These are phyloP conservation scores for Oscheius onirici DNA, from an alignment of 2,888 invertebrate species.

Conservation along the genomic window DNA sequence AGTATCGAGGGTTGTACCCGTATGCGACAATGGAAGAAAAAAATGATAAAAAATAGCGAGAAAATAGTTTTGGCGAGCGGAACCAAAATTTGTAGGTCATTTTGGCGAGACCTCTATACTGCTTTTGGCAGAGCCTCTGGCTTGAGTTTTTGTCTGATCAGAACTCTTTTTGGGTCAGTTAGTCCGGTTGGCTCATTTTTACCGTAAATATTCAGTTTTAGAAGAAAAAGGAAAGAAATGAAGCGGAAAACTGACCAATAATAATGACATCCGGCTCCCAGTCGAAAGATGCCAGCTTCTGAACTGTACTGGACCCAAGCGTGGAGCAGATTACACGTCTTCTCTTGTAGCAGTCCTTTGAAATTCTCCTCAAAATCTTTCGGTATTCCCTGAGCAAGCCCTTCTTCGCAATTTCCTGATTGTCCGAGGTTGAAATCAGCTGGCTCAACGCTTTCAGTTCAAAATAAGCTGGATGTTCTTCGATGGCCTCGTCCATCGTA, in stretches of 20 bases:
- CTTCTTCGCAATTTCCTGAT: not conserved
- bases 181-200: not conserved
- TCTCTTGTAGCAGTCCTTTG: constrained; percentile 14
- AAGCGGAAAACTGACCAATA: constrained; percentile 36
- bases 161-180: not conserved
- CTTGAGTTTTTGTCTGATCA: no score
- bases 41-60: no score
- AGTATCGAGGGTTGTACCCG: no score
- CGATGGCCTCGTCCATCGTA: not conserved
- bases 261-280: constrained; percentile 49
- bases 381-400: not conserved
- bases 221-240: not conserved
- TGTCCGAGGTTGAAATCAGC: not conserved
- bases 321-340: constrained; percentile 42
- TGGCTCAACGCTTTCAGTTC: not conserved
- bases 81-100: no score
- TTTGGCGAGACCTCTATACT: no score
- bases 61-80: no score
- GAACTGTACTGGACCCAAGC: constrained; percentile 34
- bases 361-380: constrained; percentile 1
- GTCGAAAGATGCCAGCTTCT: constrained; percentile 27
- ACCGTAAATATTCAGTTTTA: not conserved
- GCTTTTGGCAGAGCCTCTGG: no score
- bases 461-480: constrained; percentile 3
- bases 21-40: no score